phyloP scores from a whole-genome alignment of 1,140 invertebrate genomes.

The Nixonia krombeini region DNA sequence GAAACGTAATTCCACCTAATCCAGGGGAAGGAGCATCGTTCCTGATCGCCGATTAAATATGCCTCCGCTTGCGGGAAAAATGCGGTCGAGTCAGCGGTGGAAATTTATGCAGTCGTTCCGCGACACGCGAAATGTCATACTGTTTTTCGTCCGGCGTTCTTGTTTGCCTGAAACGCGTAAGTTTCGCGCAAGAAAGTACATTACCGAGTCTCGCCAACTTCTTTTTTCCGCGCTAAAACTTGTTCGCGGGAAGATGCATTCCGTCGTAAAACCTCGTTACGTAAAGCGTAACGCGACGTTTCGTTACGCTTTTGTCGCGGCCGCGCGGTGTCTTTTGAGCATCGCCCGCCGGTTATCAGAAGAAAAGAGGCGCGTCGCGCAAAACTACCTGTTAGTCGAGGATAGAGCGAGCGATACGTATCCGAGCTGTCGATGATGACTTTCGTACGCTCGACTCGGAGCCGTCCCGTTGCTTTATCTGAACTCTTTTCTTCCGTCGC shows the following conservation, averaged over 20 bases:
- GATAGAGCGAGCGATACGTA: background rate
- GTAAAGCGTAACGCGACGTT: background rate
- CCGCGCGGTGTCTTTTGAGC: too few relatives aligned
- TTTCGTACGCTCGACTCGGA: background rate
- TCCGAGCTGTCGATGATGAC: conserved; percentile 1
- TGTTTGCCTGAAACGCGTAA: background rate
- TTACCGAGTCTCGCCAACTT: background rate
- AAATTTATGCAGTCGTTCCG: too few relatives aligned
- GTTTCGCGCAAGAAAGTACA: background rate
- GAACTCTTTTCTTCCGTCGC: conserved; percentile 7
- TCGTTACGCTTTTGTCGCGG: background rate
- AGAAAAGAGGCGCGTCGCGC: background rate
- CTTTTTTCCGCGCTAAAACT: background rate
- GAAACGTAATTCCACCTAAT: conserved; percentile 62
- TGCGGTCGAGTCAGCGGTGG: too few relatives aligned
- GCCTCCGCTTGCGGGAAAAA: too few relatives aligned
- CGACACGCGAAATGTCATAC: too few relatives aligned
- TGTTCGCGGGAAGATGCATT: background rate
- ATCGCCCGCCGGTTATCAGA: background rate
- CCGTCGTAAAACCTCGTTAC: background rate
- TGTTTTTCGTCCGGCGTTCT: too few relatives aligned
- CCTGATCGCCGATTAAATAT: too few relatives aligned
- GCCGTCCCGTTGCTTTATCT: too few relatives aligned
- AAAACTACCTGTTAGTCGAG: conserved; percentile 4
- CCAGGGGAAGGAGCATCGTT: too few relatives aligned